Conservation (phyloP, 2,888 invertebrate genomes). For the Chloromyia formosa region DNA sequence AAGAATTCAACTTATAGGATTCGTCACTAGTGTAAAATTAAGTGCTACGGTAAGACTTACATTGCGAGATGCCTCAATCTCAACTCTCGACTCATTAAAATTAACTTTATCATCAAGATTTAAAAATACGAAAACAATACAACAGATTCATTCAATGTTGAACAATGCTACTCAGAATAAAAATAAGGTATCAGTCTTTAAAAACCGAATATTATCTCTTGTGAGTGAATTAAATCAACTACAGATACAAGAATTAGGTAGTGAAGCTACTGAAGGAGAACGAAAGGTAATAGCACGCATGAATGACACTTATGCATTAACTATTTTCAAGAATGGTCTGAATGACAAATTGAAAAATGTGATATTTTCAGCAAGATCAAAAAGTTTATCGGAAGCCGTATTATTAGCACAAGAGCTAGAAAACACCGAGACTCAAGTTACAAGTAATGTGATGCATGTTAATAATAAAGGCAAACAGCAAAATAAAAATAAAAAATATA, state of each 20-base stretch:
- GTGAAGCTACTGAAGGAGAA: background rate
- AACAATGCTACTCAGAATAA: conserved; percentile 30
- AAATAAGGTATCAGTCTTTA: conserved; percentile 3
- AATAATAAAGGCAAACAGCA: background rate
- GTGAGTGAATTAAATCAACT: no score
- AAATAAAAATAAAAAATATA: background rate
- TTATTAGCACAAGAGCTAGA: no score
- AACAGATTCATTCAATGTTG: conserved; percentile 34
- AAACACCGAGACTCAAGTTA: conserved; percentile 19
- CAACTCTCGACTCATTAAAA: no score
- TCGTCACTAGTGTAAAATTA: no score
- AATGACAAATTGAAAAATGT: conserved; percentile 28
- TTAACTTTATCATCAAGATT: conserved; percentile 16
- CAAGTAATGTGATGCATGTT: background rate
- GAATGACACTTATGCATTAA: no score
- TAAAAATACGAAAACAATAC: conserved; percentile 4
- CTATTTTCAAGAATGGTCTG: no score
- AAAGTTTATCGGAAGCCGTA: no score
- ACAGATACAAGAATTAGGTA: no score
- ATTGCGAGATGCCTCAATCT: no score
- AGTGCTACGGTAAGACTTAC: no score
- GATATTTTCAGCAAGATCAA: conserved; percentile 35
- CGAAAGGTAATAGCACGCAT: no score
- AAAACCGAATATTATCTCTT: conserved; percentile 18
- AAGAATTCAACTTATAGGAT: background rate